Evolutionary conservation across 1,140 invertebrate species (phyloP), one percentile per base, ranked within the genome.

Genomic region (Chironomus tepperi): DNA sequence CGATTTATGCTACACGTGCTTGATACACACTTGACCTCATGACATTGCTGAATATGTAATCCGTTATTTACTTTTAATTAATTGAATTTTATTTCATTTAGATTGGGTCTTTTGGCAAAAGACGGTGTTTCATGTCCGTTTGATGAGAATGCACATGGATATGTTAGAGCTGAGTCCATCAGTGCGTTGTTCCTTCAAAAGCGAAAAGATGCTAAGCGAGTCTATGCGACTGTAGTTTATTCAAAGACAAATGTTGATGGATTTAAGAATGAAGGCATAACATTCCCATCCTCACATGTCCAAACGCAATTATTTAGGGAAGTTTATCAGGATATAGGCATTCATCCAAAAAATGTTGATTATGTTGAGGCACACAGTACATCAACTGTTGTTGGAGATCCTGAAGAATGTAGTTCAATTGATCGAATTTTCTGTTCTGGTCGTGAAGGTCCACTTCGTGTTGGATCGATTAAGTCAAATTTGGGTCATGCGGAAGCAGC

Each of bases 301-400:
- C 96, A 98, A 83, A 92, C 92, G 75, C 85, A 87, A 74, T 84
- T 99, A 15, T 90, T 98, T 76, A 83, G 88, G 73, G 93, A 96
- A 80, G 89, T 94, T 0, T 98, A 97, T 81, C 83, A 83, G 7
- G 94, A 97, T 81, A 88, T 87, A 15, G 88, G 89, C 0, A 80
- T 98, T 16, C 88, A 92, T 79, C 96, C 96, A 5, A 81, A 84
- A 43, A 89, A 92, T 57, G 90, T 98, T 0, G 84, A 82, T 0
- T 99, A 97, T 81, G 89, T 98, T 10, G 97, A 99, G 82, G 94
- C 95, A 16, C 97, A 99, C 82, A 96, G 96, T 18, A 98, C 97
- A 6, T 97, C 97, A 43, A 98, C 97, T 0, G 91, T 96, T 83
- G 88, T 90, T n/a, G 95, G 97, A 21, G 97, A 99, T 85, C 96